phyloP scores from a whole-genome alignment of 2,797 vertebrate species.

The Liasis olivaceus region DNA sequence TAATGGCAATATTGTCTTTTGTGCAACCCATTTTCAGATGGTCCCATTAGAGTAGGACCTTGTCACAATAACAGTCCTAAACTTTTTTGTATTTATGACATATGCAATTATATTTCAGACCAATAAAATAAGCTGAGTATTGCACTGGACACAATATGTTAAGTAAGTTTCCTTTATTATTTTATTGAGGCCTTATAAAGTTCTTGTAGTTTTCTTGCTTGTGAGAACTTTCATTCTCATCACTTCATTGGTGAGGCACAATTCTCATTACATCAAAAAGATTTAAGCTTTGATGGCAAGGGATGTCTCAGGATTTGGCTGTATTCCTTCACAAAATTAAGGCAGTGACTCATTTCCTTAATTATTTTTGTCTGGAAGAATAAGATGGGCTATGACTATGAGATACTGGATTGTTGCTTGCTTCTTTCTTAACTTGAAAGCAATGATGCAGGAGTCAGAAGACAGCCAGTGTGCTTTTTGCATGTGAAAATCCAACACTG shows the following conservation, averaged over 20 bases:
- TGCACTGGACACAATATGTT: slow-evolving; percentile 56
- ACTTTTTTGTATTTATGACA: slow-evolving; percentile 63
- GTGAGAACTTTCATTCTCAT: slow-evolving; percentile 16
- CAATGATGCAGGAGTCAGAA: not conserved
- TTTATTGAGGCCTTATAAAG: slow-evolving; percentile 58
- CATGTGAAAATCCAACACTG: not conserved
- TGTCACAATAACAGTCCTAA: slow-evolving; percentile 62
- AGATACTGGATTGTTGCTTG: slow-evolving; percentile 4
- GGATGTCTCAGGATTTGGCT: slow-evolving; percentile 25
- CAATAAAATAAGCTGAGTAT: slow-evolving; percentile 55
- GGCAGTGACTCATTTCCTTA: slow-evolving; percentile 18
- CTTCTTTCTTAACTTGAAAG: not conserved
- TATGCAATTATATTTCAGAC: slow-evolving; percentile 66
- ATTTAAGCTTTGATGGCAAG: slow-evolving; percentile 14
- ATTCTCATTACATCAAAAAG: not conserved
- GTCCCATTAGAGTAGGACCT: slow-evolving; percentile 57
- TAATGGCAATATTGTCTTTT: slow-evolving; percentile 55
- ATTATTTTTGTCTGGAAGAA: slow-evolving; percentile 18
- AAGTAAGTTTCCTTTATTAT: slow-evolving; percentile 54
- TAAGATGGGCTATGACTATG: not conserved
- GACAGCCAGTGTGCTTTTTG: not conserved
- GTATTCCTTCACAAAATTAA: not conserved
- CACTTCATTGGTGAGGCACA: slow-evolving; percentile 14
- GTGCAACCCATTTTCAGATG: slow-evolving; percentile 63
- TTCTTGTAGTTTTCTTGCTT: slow-evolving; percentile 26